A percentile compares a stretch with the other conserved stretches of the same genome.
phyloP scores from a whole-genome alignment of 1,140 invertebrate species.

The Trachymyrmex cornetzi region DNA sequence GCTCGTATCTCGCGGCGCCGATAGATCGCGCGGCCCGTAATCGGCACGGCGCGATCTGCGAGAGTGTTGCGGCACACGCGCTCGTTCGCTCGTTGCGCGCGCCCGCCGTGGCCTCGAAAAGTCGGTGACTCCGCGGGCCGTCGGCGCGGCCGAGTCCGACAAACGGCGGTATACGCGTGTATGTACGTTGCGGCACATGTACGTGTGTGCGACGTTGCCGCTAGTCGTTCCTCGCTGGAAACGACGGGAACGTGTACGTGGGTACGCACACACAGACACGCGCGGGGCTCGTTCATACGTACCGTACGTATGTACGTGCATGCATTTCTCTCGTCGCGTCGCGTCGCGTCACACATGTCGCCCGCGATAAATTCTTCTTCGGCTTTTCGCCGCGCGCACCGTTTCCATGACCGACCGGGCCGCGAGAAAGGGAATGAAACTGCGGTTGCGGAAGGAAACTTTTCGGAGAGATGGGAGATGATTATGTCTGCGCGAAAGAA shows the following conservation, averaged over 20 bases:
- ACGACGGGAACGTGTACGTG: slow-evolving; percentile 6
- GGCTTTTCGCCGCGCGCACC: slow-evolving; percentile 34
- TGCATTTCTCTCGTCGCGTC: slow-evolving; percentile 66
- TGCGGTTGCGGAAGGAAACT: not conserved
- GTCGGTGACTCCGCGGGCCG: slow-evolving; percentile 84
- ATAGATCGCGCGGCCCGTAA: slow-evolving; percentile 85
- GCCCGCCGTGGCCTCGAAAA: slow-evolving; percentile 84
- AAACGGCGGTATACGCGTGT: slow-evolving; percentile 67
- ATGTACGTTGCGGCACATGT: slow-evolving; percentile 7
- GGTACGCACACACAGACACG: not conserved
- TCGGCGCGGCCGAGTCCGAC: slow-evolving; percentile 75
- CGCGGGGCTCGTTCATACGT: not conserved
- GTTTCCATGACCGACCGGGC: slow-evolving; percentile 10
- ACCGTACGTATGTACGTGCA: not conserved
- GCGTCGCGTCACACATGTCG: slow-evolving; percentile 56
- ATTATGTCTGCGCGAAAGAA: not conserved
- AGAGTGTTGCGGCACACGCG: slow-evolving; percentile 55
- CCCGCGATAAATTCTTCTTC: slow-evolving; percentile 71
- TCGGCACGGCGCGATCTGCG: slow-evolving; percentile 69
- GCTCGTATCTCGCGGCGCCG: slow-evolving; percentile 84
- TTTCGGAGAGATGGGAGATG: not conserved
- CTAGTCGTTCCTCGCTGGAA: slow-evolving; percentile 65
- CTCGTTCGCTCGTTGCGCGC: slow-evolving; percentile 24
- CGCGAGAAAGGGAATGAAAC: not conserved
- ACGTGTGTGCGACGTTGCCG: slow-evolving; percentile 82